These are phyloP conservation scores for Apteryx mantelli DNA, from an alignment of 2,113 vertebrate genomes.

Conservation along the genomic window DNA sequence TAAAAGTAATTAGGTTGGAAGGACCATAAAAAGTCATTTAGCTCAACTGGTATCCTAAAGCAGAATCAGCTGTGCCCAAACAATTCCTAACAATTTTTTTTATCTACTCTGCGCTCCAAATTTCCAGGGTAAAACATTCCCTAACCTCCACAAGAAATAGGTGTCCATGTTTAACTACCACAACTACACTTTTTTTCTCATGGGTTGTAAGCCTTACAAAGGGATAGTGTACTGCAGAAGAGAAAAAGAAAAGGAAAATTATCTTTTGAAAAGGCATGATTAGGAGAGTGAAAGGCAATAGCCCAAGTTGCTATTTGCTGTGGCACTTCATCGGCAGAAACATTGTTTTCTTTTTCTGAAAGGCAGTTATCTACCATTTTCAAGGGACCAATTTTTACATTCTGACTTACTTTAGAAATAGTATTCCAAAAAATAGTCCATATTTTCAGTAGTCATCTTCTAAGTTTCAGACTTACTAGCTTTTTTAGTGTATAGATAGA, in stretches of 20 bases:
- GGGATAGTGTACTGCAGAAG: neutral
- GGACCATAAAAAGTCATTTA: neutral
- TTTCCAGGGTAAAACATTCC: neutral
- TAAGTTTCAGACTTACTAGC: neutral
- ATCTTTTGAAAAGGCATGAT: neutral
- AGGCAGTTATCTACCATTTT: neutral
- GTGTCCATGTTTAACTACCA: neutral
- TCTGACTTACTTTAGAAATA: neutral
- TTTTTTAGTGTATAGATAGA: neutral
- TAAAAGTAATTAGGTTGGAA: neutral
- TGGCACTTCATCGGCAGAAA: neutral
- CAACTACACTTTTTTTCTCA: neutral
- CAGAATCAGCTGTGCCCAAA: neutral
- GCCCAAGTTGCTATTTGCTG: neutral
- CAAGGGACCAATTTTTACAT: neutral
- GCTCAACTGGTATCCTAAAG: neutral
- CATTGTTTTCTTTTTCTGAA: slow-evolving; percentile 1
- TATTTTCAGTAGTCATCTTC: neutral
- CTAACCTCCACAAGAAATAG: neutral
- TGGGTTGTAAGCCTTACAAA: neutral
- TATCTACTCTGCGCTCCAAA: neutral
- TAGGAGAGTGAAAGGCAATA: neutral
- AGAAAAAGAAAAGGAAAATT: neutral
- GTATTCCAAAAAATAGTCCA: neutral
- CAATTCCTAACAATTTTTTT: neutral